Evolutionary conservation across 2,797 vertebrate species (phyloP), one percentile per base, ranked within the genome.

Genomic region (Picus viridis): DNA sequence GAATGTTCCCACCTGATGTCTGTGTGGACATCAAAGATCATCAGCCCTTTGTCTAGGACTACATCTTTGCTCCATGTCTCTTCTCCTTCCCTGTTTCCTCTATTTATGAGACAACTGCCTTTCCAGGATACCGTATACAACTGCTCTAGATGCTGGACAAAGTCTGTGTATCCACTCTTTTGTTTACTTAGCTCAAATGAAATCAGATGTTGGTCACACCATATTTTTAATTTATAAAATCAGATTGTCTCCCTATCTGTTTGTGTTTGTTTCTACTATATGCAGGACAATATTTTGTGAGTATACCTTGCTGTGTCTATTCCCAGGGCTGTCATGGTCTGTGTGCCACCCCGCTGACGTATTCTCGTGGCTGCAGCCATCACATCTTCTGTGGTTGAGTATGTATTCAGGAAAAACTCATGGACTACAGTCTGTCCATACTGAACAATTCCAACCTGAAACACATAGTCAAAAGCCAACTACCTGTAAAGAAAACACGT

Each of bases 391-490:
- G 97, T 99, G 47, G 98, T 99, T 10, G 97, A 96, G 78, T 99
- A 99, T 58, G 99, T 98, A 86, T 98, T 99, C 94, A 99, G 97
- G 92, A 98, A 99, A 97, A 99, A 99, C 8, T 98, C 98, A 92
- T 99, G 99, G 45, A 98, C 98, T 62, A 99, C 98, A 2, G 97
- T 97, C 95, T 98, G 96, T n/a, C 99, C 99, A 7, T 99, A 99
- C 8, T 99, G 99, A 94, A 99, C 99, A 53, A 99, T 98, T 82
- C 99, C 99, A 96, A 99, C 99, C 99, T 99, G 96, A 86, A 98
- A 97, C 12, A 96, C 14, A 80, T 1, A 81, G 29, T 13, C 65
- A 89, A 65, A 86, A 85, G 74, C 30, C 9, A 83, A 2, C 10
- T 27, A 12, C 5, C 4, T 9, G 56, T 63, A 75, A 45, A 85